Percentiles rank a stretch among this genome's conserved stretches.
phyloP scores from a whole-genome alignment of 64 coral and sea anemone species.

The Pachyseris speciosa region DNA sequence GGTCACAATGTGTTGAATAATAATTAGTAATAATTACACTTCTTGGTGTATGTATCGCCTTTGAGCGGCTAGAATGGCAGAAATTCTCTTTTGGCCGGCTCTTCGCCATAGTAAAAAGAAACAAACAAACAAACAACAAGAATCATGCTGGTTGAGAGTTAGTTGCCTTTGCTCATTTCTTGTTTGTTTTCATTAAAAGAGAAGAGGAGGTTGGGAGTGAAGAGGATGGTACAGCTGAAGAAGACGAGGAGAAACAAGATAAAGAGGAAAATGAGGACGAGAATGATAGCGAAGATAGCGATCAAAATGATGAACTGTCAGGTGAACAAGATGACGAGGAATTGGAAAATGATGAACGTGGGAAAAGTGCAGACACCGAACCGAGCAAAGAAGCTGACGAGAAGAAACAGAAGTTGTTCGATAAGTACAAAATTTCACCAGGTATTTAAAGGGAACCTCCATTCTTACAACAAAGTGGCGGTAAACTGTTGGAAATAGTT shows the following conservation, averaged over 20 bases:
- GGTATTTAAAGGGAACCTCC: neutral
- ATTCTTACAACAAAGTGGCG: too few species aligned
- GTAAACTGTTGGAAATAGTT: too few species aligned
- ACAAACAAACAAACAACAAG: too few species aligned
- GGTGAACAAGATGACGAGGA: neutral
- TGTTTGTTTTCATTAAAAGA: neutral
- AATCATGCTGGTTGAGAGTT: too few species aligned
- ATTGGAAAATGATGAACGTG: neutral
- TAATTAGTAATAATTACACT: too few species aligned
- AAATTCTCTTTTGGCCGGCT: too few species aligned
- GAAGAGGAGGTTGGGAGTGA: neutral
- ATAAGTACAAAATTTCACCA: slow-evolving; percentile 14
- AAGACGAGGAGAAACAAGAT: neutral
- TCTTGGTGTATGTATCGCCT: too few species aligned
- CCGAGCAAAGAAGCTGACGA: neutral
- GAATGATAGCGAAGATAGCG: neutral
- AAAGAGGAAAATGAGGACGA: neutral
- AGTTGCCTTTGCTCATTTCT: neutral
- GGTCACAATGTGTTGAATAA: too few species aligned
- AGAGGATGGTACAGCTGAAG: neutral
- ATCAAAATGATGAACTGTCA: neutral
- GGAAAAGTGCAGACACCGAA: neutral
- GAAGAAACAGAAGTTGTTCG: neutral
- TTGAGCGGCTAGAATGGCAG: too few species aligned
- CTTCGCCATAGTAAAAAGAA: too few species aligned